Percentiles rank a stretch among this genome's conserved stretches.
Conservation (phyloP, 2,113 vertebrate genomes). For the Vidua chalybeata region DNA sequence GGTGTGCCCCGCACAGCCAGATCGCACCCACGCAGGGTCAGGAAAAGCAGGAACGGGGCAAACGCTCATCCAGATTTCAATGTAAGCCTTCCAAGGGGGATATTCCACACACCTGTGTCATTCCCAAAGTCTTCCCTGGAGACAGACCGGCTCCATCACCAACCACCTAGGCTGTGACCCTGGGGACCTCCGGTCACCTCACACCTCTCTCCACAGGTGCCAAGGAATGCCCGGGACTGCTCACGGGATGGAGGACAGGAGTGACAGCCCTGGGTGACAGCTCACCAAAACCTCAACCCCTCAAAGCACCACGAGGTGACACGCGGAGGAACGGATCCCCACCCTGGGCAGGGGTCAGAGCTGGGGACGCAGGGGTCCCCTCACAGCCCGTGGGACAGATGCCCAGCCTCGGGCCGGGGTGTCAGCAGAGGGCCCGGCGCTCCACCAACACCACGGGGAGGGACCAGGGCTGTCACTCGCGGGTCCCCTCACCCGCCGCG, state of each 20-base stretch:
- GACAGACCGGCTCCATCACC: background rate
- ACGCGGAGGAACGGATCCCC: too few species aligned
- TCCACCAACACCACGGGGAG: background rate
- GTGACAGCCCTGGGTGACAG: background rate
- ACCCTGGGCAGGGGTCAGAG: background rate
- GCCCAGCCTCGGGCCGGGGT: background rate
- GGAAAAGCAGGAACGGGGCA: background rate
- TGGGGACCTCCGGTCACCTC: background rate
- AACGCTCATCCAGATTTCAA: fast-evolving
- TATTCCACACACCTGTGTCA: background rate
- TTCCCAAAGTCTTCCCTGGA: background rate
- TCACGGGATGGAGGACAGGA: background rate
- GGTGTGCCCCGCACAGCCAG: fast-evolving
- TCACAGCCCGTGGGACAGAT: background rate
- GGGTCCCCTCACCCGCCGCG: background rate
- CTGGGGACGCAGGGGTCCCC: background rate
- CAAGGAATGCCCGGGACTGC: background rate
- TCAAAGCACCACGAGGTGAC: background rate
- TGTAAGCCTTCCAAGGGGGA: fast-evolving
- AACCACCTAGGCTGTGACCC: too few species aligned
- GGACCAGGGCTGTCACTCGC: background rate
- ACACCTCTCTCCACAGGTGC: background rate
- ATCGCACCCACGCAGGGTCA: fast-evolving
- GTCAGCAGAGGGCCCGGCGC: background rate
- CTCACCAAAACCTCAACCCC: background rate